Evolutionary conservation across 2,797 vertebrate genomes (phyloP), one percentile per base, ranked within the genome.

Genomic region (Vultur gryphus): DNA sequence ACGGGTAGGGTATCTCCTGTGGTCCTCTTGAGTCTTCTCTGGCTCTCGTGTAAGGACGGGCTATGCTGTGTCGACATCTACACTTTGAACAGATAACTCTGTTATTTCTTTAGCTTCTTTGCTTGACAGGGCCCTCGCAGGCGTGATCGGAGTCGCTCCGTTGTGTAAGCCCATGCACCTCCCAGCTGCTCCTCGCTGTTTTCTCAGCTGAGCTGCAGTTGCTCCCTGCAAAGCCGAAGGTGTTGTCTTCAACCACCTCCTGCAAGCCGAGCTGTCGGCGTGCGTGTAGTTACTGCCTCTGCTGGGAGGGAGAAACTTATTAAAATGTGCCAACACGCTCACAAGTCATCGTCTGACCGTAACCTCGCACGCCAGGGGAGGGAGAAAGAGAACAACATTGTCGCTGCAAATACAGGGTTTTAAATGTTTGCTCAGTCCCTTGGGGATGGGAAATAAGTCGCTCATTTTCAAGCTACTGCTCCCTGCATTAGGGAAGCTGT

Each of bases 91-190:
- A 7, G 39, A 41, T 12, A 28, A 37, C 41, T 52, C 11, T n/a
- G 18, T 54, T 0, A 13, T 67, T 72, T 85, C 75, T 73, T 65
- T 7, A 89, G 66, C 75, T 65, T 43, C 76, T 67, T 52, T 78
- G 49, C 54, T 39, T 39, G 49, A 8, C 66, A 52, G 62, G 17
- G 65, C 59, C 41, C 52, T 58, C 19, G 9, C 20, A 8, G 48
- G 41, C 2, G 1, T 5, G 43, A 19, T 33, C 0, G 0, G 37
- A 58, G 43, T 20, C 2, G 6, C 46, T 62, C 25, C 0, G 0
- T 2, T 44, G 71, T 9, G 37, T 41, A 35, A 83, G 46, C 84
- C 76, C 73, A 5, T 0, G 0, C 65, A 43, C 31, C 24, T 84
- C 84, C 77, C 78, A 64, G 48, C 70, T 69, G 70, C 78, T 77